Percentiles rank a stretch among this genome's conserved stretches.
Conservation (phyloP, 2,797 vertebrate species). For the Sciaenops ocellatus region DNA sequence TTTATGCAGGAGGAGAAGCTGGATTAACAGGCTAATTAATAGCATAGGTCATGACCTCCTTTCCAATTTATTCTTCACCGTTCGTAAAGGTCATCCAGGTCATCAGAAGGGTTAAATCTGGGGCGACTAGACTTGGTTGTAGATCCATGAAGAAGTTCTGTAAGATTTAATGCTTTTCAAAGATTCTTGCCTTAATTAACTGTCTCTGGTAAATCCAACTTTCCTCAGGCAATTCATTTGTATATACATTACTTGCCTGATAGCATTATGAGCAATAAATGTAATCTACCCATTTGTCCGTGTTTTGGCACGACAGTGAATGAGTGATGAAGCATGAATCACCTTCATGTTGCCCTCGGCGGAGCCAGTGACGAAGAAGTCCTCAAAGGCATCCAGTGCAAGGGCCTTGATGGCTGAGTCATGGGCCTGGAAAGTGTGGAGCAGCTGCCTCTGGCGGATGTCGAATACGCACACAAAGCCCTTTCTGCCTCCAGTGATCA, state of each 20-base stretch:
- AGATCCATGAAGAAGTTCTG: too few relatives aligned
- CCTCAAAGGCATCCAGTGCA: conserved; percentile 92
- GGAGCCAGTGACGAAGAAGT: conserved; percentile 96
- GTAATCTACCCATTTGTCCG: too few relatives aligned
- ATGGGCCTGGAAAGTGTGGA: conserved; percentile 98
- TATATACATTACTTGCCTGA: background rate
- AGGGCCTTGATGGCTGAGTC: conserved; percentile 97
- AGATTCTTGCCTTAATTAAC: background rate
- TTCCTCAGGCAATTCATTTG: background rate
- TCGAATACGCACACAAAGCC: conserved; percentile 95
- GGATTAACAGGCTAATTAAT: background rate
- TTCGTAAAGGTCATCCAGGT: too few relatives aligned
- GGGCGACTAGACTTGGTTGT: too few relatives aligned
- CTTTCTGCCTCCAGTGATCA: conserved; percentile 96
- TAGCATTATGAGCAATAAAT: background rate
- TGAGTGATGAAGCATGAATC: conserved; percentile 26
- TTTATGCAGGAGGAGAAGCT: background rate
- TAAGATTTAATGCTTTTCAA: background rate
- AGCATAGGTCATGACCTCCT: background rate
- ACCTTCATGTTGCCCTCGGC: conserved; percentile 99
- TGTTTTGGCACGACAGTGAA: conserved; percentile 8
- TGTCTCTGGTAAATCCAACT: background rate
- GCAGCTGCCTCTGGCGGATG: conserved; percentile 94
- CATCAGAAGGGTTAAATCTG: too few relatives aligned
- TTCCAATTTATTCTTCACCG: background rate